phyloP scores from a whole-genome alignment of 1,140 invertebrate species.

The Chymomyza costata region DNA sequence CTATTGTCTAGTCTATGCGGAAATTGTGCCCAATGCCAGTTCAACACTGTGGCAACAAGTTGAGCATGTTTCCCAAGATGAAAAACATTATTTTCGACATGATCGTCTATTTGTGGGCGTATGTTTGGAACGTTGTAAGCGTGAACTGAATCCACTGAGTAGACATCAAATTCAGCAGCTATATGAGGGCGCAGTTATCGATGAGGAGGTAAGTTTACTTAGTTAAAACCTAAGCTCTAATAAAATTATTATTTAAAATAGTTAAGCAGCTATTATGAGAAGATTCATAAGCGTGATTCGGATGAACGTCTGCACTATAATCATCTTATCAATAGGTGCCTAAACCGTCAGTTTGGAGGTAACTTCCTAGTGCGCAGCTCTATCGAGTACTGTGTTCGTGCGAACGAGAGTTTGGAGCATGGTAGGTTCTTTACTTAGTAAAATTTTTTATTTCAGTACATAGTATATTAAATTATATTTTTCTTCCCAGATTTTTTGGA shows the following conservation, averaged over 20 bases:
- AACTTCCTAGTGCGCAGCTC: conserved; percentile 43
- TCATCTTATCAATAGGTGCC: conserved; percentile 47
- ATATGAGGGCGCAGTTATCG: conserved; percentile 21
- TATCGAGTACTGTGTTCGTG: conserved; percentile 60
- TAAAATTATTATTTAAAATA: conserved; percentile 12
- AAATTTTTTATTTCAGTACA: not conserved
- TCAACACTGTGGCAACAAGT: conserved; percentile 75
- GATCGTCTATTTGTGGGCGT: conserved; percentile 77
- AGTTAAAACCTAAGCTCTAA: conserved; percentile 2
- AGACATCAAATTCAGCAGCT: conserved; percentile 17
- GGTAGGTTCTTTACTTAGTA: conserved; percentile 27
- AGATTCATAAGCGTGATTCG: conserved; percentile 35
- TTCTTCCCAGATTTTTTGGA: conserved; percentile 38
- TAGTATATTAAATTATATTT: not conserved
- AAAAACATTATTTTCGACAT: conserved; percentile 76
- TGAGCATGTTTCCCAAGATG: conserved; percentile 66
- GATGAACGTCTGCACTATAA: conserved; percentile 41
- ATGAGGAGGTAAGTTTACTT: conserved; percentile 32
- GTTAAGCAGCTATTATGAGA: conserved; percentile 41
- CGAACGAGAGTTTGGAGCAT: conserved; percentile 22
- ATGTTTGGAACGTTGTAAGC: conserved; percentile 73
- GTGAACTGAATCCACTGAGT: conserved; percentile 6
- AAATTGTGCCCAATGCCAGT: conserved; percentile 62
- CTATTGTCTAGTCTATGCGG: conserved; percentile 76
- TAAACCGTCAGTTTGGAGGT: conserved; percentile 48